These are phyloP conservation scores for Steinernema scapterisci DNA, from an alignment of 2,888 invertebrate genomes.

Conservation along the genomic window DNA sequence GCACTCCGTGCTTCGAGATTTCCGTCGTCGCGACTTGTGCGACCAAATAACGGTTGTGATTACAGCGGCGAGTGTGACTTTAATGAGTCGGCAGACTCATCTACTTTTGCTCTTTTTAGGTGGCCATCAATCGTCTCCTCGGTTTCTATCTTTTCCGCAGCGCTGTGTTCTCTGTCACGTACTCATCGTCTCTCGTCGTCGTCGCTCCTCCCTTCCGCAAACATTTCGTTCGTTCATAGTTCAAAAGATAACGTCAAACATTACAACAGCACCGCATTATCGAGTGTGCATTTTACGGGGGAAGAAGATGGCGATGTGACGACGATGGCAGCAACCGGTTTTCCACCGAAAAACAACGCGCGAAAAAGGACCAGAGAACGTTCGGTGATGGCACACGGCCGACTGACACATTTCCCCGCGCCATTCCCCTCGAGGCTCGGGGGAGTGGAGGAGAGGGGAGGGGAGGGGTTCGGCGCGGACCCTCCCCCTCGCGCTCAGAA, in stretches of 20 bases:
- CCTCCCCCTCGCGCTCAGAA: not conserved
- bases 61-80: not conserved
- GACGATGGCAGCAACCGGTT: constrained; percentile 25
- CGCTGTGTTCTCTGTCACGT: not conserved
- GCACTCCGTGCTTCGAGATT: not conserved
- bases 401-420: constrained; percentile 25
- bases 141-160: not conserved
- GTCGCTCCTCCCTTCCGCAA: constrained; percentile 29
- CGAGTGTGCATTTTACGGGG: constrained; percentile 24
- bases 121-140: not conserved
- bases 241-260: constrained; percentile 32
- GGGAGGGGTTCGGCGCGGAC: constrained; percentile 7
- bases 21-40: not conserved
- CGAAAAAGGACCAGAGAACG: constrained; percentile 31
- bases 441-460: too few species aligned
- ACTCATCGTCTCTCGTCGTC: constrained; percentile 10
- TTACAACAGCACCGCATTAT: constrained; percentile 26
- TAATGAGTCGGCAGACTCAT: not conserved
- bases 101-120: not conserved
- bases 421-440: constrained; percentile 1
- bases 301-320: constrained; percentile 6
- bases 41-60: not conserved
- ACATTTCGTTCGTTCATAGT: constrained; percentile 25
- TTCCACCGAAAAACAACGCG: constrained; percentile 24
- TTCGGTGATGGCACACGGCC: constrained; percentile 15